Conservation (phyloP, 2,888 invertebrate species). For the Esperia sulphurella region DNA sequence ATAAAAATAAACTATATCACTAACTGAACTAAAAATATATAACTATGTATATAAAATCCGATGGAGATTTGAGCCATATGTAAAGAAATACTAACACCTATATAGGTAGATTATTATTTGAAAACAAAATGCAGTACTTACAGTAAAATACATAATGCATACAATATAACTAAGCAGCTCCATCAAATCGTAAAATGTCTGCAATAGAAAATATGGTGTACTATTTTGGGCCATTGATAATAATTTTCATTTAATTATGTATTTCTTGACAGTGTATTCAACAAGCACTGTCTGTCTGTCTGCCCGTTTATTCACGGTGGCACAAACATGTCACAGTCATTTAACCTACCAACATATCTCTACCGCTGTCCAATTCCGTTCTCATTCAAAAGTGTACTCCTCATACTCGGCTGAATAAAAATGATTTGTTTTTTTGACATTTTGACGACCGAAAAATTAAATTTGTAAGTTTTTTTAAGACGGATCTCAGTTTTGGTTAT, state of each 20-base stretch:
- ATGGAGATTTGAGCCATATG: too few relatives aligned
- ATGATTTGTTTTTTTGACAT: neutral
- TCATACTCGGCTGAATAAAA: too few relatives aligned
- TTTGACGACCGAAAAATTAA: conserved; percentile 8
- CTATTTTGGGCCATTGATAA: conserved; percentile 17
- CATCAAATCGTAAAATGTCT: too few relatives aligned
- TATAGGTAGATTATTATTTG: too few relatives aligned
- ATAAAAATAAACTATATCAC: too few relatives aligned
- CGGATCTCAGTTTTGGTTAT: conserved; percentile 54
- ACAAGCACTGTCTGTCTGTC: conserved; percentile 43
- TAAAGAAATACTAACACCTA: too few relatives aligned
- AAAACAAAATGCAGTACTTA: too few relatives aligned
- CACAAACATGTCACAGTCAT: conserved; percentile 61
- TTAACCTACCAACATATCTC: neutral
- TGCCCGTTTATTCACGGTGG: conserved; percentile 70
- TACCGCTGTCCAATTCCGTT: neutral
- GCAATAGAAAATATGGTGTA: neutral
- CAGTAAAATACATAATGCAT: too few relatives aligned
- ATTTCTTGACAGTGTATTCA: conserved; percentile 55
- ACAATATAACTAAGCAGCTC: too few relatives aligned
- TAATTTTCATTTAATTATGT: conserved; percentile 27
- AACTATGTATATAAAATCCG: too few relatives aligned
- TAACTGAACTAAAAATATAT: too few relatives aligned
- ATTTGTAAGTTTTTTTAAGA: conserved; percentile 30
- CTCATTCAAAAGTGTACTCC: too few relatives aligned